Evolutionary conservation across 2,113 vertebrate species (phyloP).

Genomic region (Tricholaema leucomelas): DNA sequence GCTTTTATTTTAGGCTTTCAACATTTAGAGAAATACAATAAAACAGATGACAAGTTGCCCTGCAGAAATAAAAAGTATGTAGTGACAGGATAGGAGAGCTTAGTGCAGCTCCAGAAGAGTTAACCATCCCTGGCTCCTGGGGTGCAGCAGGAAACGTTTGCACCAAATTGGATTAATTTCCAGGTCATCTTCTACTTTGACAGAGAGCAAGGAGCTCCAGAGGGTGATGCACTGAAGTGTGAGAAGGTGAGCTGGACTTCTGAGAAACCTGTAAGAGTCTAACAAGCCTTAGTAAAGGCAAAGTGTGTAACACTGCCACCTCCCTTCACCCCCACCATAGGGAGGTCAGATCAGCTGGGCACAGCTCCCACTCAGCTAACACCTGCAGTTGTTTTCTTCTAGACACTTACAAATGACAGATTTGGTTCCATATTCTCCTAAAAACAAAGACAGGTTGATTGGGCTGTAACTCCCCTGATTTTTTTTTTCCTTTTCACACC

Average conservation of each 20-base stretch:
- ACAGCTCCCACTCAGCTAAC: neutral
- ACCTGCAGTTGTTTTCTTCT: neutral
- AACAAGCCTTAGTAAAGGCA: neutral
- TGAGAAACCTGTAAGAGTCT: neutral
- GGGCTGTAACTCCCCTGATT: neutral
- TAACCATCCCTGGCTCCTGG: neutral
- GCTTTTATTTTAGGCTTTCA: neutral
- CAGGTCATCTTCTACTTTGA: neutral
- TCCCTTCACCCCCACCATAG: neutral
- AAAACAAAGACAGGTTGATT: neutral
- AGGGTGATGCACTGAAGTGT: neutral
- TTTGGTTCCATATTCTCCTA: neutral
- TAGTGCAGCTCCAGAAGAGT: neutral
- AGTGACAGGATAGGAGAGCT: neutral
- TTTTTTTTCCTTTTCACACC: neutral
- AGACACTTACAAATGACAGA: neutral
- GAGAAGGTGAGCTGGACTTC: neutral
- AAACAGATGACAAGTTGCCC: neutral
- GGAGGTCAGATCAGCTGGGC: neutral
- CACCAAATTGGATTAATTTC: neutral
- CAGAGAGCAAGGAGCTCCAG: neutral
- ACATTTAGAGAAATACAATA: neutral
- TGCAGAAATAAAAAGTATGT: neutral
- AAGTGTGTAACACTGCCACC: neutral
- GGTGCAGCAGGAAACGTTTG: neutral